These are phyloP conservation scores for Thelaira solivaga DNA, from an alignment of 2,888 invertebrate genomes.

Conservation along the genomic window DNA sequence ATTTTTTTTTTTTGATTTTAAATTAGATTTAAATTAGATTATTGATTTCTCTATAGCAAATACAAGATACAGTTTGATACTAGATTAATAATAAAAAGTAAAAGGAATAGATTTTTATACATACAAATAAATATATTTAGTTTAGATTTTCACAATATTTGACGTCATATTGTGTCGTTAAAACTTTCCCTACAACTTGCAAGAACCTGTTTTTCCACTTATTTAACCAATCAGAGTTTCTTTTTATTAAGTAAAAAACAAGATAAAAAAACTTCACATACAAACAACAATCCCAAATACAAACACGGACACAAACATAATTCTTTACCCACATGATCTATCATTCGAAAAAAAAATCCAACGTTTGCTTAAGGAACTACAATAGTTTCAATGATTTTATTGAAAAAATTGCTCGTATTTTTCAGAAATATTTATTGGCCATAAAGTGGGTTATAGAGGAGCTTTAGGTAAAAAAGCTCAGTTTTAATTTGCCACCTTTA, in stretches of 20 bases:
- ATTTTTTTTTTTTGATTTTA: neutral
- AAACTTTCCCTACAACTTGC: neutral
- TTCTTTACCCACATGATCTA: too few relatives aligned
- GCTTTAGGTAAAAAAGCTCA: too few relatives aligned
- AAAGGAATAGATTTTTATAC: slow-evolving; percentile 52
- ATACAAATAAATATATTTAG: too few relatives aligned
- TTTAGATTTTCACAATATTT: neutral
- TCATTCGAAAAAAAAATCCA: too few relatives aligned
- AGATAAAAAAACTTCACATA: neutral
- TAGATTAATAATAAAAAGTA: neutral
- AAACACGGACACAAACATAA: neutral
- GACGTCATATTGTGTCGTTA: slow-evolving; percentile 21
- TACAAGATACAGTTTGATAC: neutral
- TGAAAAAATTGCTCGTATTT: too few relatives aligned
- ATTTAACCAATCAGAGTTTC: slow-evolving; percentile 77
- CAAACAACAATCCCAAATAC: neutral
- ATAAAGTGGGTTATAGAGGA: too few relatives aligned
- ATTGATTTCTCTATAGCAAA: neutral
- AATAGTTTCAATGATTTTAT: too few relatives aligned
- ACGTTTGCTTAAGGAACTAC: too few relatives aligned
- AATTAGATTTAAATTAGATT: neutral
- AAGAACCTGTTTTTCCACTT: slow-evolving; percentile 74
- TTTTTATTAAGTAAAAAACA: slow-evolving; percentile 14
- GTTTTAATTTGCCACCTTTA: too few relatives aligned
- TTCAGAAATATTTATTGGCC: too few relatives aligned